Evolutionary conservation across 2,113 vertebrate genomes (phyloP), one percentile per base, ranked within the genome.

Genomic region (Syngnathoides biaculeatus): DNA sequence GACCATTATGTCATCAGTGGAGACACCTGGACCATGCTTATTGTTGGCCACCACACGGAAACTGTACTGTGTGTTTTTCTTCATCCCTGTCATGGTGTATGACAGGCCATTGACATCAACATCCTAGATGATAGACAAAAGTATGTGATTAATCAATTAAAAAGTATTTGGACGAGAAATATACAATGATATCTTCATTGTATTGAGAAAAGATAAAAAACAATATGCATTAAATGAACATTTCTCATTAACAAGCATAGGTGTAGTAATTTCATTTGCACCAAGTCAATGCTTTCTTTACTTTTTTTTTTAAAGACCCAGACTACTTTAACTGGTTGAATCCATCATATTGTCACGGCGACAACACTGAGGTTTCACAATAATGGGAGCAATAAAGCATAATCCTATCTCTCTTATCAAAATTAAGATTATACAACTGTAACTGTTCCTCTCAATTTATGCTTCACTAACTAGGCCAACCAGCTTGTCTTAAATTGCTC

Each of bases 31-130:
- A 0, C 97, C 97, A 2, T 99, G 97, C 63, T 95, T 96, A 86
- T 98, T 99, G 87, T 95, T 95, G 38, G 97, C 97, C 45, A 99
- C 96, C 67, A 99, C 94, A 3, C 96, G 92, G 84, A 99, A 95
- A 73, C 89, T 97, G 82, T 98, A 98, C 77, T 97, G 95, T 0
- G 94, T 94, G 74, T 95, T 95, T 78, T 98, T 99, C 90, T 94
- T 98, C 82, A 99, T 85, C 0, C 94, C 95, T 0, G 42, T 90
- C 69, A 98, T 76, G 30, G 92, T 93, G 86, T 95, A 92, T 0
- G 94, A 94, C 75, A 92, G 94, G 67, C 85, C 87, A 15, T 82
- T 91, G 2, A 94, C 87, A 8, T 98, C 95, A 35, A 96, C 47
- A 24, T 98, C 96, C 97, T 99, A 84, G 55, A 63, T 82, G 69